Base-by-base conservation (phyloP, 2,888 invertebrate species). In the Pecten maximus region DNA sequence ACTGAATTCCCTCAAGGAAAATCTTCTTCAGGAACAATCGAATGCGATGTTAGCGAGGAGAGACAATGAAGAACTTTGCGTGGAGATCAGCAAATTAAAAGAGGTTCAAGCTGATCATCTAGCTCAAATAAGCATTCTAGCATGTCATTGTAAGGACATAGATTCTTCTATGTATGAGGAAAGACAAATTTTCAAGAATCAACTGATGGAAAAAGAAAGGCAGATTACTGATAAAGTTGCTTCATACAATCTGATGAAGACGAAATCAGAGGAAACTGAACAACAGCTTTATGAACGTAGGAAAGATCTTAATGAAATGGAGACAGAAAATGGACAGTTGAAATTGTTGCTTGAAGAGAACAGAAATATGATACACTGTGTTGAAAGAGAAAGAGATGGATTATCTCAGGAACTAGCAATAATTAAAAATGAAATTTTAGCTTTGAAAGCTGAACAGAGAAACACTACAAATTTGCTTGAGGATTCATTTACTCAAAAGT, bases 121-220 rank as follows among this genome's bases (percentile, higher is more conserved):
- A 60, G 89, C 35, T 35, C 74, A 74, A 28, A 74, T 74, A 12
- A 35, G 35, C 35, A 74, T 74, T 74, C 74, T 74, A 74, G 74
- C 28, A 35, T 74, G 35, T 1, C 74, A 74, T 6, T 74, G 74
- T 74, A 23, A 74, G 35, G 74, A 74, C 74, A 10, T 74, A 6
- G 28, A 74, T 28, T 74, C 74, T 8, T 28, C 28, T 74, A 35
- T 35, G 39, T 50, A 35, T 35, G 39, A n/a, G 40, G 28, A 74
- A 39, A 44, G 60, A 35, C 74, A 86, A 44, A 23, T 6, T 44
- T 90, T 44, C 35, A 86, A 74, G 48, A 23, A 35, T 88, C 88
- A 12, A 16, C 39, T 87, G 54, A 40, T 15, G 88, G 35, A 39
- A 88, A 88, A 88, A 48, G 40, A 54, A n/a, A 35, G n/a, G 39